Evolutionary conservation across 2,888 invertebrate genomes (phyloP).

Genomic region (Papilio elwesi): DNA sequence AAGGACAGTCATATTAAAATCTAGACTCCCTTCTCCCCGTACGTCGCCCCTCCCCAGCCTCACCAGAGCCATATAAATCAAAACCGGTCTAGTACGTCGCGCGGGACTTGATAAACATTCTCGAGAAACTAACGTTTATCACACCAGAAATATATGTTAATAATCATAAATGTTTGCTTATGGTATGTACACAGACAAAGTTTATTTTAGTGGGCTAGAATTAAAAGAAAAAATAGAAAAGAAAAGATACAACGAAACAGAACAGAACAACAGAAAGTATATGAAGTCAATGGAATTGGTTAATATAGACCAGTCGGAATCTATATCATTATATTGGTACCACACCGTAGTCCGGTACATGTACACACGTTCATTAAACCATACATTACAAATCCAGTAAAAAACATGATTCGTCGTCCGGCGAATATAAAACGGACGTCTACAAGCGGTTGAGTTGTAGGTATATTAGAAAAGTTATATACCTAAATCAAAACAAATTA

Average conservation of each 20-base stretch:
- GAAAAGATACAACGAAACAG: too few species aligned
- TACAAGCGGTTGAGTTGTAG: too few species aligned
- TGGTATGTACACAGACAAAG: neutral
- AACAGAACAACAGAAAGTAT: neutral
- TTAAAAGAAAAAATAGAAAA: neutral
- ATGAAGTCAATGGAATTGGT: neutral
- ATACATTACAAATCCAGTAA: too few species aligned
- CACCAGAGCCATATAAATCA: slow-evolving; percentile 10
- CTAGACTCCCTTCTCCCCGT: slow-evolving; percentile 1
- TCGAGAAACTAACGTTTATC: neutral
- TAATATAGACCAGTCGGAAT: too few species aligned
- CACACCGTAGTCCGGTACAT: too few species aligned
- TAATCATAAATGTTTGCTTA: neutral
- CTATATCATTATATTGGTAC: too few species aligned
- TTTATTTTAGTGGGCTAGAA: neutral
- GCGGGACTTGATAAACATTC: slow-evolving; percentile 12
- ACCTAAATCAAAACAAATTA: too few species aligned
- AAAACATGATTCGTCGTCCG: too few species aligned
- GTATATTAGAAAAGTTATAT: too few species aligned
- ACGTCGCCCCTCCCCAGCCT: neutral
- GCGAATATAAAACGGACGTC: too few species aligned
- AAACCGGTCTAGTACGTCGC: slow-evolving; percentile 5
- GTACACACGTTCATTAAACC: too few species aligned
- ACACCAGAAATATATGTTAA: neutral
- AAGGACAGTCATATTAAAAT: slow-evolving; percentile 14